Evolutionary conservation across 2,888 invertebrate species (phyloP).

Genomic region (Clunio marinus): DNA sequence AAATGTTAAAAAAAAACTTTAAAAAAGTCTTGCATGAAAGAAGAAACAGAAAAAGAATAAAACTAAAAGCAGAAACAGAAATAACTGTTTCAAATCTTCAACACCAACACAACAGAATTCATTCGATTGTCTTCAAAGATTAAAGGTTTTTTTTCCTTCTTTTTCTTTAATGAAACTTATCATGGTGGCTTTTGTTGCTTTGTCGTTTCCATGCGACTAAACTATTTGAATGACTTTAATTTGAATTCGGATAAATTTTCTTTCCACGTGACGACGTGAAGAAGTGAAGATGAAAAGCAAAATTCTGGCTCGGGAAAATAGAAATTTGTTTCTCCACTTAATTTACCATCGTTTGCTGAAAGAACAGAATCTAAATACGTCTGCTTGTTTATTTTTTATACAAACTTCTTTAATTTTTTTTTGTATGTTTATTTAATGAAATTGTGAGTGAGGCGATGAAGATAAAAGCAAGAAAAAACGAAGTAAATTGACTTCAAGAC

Average conservation of each 20-base stretch:
- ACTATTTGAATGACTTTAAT: conserved; percentile 3
- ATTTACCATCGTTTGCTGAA: too few species aligned
- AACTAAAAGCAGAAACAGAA: conserved; percentile 12
- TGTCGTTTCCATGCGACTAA: not conserved
- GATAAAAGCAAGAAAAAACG: too few species aligned
- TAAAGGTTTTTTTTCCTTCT: too few species aligned
- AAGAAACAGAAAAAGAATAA: too few species aligned
- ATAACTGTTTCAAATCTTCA: conserved; percentile 4
- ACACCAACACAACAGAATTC: not conserved
- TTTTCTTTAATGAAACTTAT: not conserved
- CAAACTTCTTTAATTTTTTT: conserved; percentile 9
- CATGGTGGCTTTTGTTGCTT: not conserved
- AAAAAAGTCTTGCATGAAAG: too few species aligned
- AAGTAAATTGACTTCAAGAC: conserved; percentile 2
- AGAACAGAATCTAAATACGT: not conserved
- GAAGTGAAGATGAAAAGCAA: too few species aligned
- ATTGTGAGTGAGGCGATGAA: too few species aligned
- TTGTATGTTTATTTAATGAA: conserved; percentile 3
- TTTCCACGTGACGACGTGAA: too few species aligned
- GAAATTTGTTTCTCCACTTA: too few species aligned
- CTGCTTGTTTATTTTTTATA: conserved; percentile 18
- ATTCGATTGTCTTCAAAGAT: conserved; percentile 6
- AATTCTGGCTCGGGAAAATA: too few species aligned
- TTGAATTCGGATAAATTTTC: not conserved
- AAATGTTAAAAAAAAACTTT: too few species aligned